Evolutionary conservation across 2,888 invertebrate species (phyloP).

Genomic region (Carabus problematicus): DNA sequence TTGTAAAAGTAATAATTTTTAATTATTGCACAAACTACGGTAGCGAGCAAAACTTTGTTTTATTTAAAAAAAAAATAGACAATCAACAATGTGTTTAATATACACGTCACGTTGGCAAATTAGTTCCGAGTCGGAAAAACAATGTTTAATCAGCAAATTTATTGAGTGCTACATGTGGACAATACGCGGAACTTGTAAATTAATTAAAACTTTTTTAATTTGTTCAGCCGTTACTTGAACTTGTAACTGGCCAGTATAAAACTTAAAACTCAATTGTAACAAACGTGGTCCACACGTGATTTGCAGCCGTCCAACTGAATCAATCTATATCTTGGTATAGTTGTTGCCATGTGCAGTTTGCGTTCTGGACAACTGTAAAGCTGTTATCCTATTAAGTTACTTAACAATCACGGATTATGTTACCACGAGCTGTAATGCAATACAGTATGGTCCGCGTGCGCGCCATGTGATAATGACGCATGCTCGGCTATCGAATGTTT

Average conservation of each 20-base stretch:
- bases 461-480: slow-evolving; percentile 38
- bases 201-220: slow-evolving; percentile 41
- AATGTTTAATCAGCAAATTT: slow-evolving; percentile 20
- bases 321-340: neutral
- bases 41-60: too few species aligned
- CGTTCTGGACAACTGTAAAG: slow-evolving; percentile 43
- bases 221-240: slow-evolving; percentile 37
- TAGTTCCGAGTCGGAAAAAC: too few species aligned
- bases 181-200: slow-evolving; percentile 22
- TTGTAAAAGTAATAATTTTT: too few species aligned
- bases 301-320: slow-evolving; percentile 15
- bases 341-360: neutral
- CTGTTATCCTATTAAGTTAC: slow-evolving; percentile 51
- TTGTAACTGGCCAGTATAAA: slow-evolving; percentile 32
- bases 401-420: slow-evolving; percentile 46
- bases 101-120: too few species aligned
- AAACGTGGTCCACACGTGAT: slow-evolving; percentile 37
- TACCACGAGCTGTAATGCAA: slow-evolving; percentile 44
- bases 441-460: slow-evolving; percentile 24
- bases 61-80: neutral
- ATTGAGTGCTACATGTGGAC: slow-evolving; percentile 18
- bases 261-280: slow-evolving; percentile 38
- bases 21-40: too few species aligned
- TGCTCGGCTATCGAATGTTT: slow-evolving; percentile 23
- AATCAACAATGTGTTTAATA: too few species aligned